Evolutionary conservation across 2,888 invertebrate species (phyloP).

Genomic region (Diogma glabrata): DNA sequence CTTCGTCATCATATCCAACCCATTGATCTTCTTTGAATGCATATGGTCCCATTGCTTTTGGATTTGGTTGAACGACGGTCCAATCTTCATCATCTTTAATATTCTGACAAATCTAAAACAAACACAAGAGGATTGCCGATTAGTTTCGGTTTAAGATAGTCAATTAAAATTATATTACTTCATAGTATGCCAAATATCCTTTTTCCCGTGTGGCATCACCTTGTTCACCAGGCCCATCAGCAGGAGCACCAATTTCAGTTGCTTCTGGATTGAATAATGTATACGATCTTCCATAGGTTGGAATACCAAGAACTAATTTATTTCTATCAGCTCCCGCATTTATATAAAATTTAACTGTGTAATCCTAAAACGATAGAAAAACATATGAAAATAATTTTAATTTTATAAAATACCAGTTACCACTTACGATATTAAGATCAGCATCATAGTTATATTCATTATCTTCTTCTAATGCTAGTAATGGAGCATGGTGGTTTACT

Average conservation of each 20-base stretch:
- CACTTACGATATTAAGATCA: constrained; percentile 80
- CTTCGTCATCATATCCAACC: constrained; percentile 87
- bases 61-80: constrained; percentile 71
- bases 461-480: constrained; percentile 69
- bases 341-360: constrained; percentile 71
- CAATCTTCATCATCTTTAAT: constrained; percentile 60
- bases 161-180: constrained; percentile 42
- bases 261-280: constrained; percentile 78
- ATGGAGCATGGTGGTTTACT: constrained; percentile 82
- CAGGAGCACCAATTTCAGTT: constrained; percentile 73
- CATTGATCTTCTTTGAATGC: constrained; percentile 80
- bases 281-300: constrained; percentile 83
- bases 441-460: constrained; percentile 80
- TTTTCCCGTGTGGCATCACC: constrained; percentile 87
- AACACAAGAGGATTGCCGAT: not conserved
- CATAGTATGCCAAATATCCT: constrained; percentile 86
- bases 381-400: not conserved
- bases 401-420: not conserved
- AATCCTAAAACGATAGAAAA: constrained; percentile 48
- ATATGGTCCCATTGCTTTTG: constrained; percentile 78
- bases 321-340: constrained; percentile 65
- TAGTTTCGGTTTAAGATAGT: not conserved
- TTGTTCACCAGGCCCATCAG: constrained; percentile 83
- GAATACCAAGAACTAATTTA: constrained; percentile 76
- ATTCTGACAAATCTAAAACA: constrained; percentile 73